Conservation (phyloP, 53 echinoderm and acorn worm genomes). For the Apostichopus leukothele region DNA sequence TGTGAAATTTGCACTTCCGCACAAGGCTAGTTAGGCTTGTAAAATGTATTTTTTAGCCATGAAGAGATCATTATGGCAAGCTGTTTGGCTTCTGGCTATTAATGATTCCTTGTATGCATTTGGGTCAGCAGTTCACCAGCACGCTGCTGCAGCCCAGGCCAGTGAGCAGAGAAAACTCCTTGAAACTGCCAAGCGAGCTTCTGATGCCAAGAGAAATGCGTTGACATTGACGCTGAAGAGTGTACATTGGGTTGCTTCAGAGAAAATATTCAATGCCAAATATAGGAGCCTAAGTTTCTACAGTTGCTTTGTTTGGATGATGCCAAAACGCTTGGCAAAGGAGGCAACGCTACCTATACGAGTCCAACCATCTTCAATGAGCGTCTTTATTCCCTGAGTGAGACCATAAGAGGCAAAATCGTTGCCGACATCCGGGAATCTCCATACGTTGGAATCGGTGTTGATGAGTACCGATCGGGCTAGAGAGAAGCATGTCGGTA, state of each 20-base stretch:
- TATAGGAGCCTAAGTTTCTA: background rate
- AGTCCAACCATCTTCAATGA: constrained; percentile 25
- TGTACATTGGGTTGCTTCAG: background rate
- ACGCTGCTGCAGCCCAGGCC: background rate
- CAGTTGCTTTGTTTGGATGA: background rate
- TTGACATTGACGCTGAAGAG: background rate
- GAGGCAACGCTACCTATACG: constrained; percentile 13
- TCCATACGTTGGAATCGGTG: constrained; percentile 15
- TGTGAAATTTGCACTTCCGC: too few species aligned
- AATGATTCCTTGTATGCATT: constrained; percentile 3
- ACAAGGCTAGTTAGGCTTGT: too few species aligned
- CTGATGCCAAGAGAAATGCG: background rate
- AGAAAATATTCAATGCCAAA: background rate
- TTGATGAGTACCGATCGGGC: constrained; percentile 34
- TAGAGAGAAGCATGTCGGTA: constrained; percentile 25
- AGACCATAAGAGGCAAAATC: constrained; percentile 27
- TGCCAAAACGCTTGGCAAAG: constrained; percentile 1
- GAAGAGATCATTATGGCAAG: too few species aligned
- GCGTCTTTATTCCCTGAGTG: constrained; percentile 6
- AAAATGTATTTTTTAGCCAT: too few species aligned
- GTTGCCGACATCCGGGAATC: constrained; percentile 10
- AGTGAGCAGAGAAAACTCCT: background rate
- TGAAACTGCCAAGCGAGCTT: background rate
- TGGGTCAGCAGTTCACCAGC: constrained; percentile 10
- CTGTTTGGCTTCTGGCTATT: background rate